Evolutionary conservation across 2,888 invertebrate genomes (phyloP), one percentile per base, ranked within the genome.

Genomic region (Tetranychus truncatus): DNA sequence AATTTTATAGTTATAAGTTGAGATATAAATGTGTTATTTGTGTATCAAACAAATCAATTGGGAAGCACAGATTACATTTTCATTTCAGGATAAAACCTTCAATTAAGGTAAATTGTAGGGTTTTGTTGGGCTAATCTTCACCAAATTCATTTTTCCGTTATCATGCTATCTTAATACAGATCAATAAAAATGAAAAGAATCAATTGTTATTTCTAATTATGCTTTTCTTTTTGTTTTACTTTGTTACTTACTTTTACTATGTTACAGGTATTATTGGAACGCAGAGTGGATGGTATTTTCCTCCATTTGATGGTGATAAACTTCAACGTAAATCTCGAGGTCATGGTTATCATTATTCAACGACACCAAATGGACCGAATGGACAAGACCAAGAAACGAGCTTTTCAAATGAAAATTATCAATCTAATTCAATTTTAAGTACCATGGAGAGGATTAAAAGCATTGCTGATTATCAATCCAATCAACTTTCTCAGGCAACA

Each of bases 231-330:
- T 55, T 9, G 15, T 55, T 55, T 15, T 55, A 55, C 15, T 55
- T 55, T n/a, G n/a, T n/a, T n/a, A n/a, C n/a, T n/a, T n/a, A n/a
- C n/a, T n/a, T n/a, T n/a, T n/a, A n/a, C n/a, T 4, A 55, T 55
- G 18, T 21, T 11, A 69, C 21, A 69, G 69, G 69, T 24, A 24
- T 69, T 20, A 69, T 20, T 24, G 21, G 21, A 69, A 20, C 69
- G 11, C 20, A 69, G 4, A 69, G 69, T 69, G 34, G 34, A 20
- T 69, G 69, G 69, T 24, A 69, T 69, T 69, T 69, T 69, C 69
- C 69, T 69, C 69, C 69, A 24, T 69, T 69, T 21, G 69, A 55
- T 15, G 15, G 55, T 55, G 55, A 55, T 55, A 55, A 55, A 55
- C 15, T 55, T 55, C 55, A 55, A 55, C 55, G 55, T 15, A 55